Percentiles rank a stretch among this genome's conserved stretches.
Evolutionary conservation across 2,888 invertebrate genomes (phyloP).

Genomic region (Crepidodera aurea): DNA sequence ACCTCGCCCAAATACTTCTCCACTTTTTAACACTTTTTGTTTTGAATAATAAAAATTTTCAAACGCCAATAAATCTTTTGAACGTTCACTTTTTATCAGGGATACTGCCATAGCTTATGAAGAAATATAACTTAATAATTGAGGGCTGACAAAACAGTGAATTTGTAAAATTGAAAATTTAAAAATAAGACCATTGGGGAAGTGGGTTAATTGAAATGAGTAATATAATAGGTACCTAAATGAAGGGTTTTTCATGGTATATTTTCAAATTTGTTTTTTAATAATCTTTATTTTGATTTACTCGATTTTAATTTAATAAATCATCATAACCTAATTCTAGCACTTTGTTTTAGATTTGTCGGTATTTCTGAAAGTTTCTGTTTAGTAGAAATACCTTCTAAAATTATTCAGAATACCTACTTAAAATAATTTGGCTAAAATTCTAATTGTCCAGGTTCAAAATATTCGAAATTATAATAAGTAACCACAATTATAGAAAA

Average conservation of each 20-base stretch:
- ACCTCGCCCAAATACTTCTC: not conserved
- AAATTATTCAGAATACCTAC: not conserved
- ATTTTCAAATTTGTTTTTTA: no score
- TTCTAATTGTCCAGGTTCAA: not conserved
- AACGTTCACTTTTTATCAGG: not conserved
- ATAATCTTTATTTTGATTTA: no score
- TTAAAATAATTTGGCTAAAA: not conserved
- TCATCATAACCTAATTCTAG: no score
- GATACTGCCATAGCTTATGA: not conserved
- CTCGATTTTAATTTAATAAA: no score
- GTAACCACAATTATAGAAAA: slow-evolving; percentile 16
- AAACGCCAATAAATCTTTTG: slow-evolving; percentile 1
- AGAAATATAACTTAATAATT: not conserved
- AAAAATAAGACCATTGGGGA: not conserved
- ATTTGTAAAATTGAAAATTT: not conserved
- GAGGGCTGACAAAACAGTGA: not conserved
- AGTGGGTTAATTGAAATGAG: no score
- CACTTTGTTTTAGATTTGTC: no score
- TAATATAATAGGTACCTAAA: not conserved
- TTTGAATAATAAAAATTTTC: not conserved
- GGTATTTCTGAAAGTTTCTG: no score
- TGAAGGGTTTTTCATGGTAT: not conserved
- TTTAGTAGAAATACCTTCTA: not conserved
- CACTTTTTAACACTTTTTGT: not conserved
- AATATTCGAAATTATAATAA: not conserved